Evolutionary conservation across 2,888 invertebrate genomes (phyloP).

Genomic region (Acanthococcus lagerstroemiae): DNA sequence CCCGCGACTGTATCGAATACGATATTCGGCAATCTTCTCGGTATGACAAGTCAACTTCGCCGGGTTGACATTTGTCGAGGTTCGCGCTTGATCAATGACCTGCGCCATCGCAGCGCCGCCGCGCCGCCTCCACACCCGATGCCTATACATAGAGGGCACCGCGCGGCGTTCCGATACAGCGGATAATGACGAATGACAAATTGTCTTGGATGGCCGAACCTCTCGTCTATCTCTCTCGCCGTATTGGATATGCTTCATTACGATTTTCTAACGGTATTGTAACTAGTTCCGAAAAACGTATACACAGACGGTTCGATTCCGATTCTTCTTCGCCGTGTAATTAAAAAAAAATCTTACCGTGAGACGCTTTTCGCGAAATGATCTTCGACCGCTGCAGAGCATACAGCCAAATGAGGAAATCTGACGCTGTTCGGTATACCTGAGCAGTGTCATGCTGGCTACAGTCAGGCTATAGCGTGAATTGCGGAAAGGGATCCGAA

Average conservation of each 20-base stretch:
- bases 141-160: no score
- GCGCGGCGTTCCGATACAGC: neutral
- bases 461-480: no score
- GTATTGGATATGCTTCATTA: constrained; percentile 23
- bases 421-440: no score
- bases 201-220: constrained; percentile 27
- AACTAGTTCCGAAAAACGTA: neutral
- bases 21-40: constrained; percentile 3
- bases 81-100: constrained; percentile 25
- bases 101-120: neutral
- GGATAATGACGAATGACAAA: constrained; percentile 28
- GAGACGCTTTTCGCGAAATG: no score
- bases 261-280: constrained; percentile 17
- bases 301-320: neutral
- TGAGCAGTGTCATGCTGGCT: no score
- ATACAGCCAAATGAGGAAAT: no score
- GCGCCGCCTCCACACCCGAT: no score
- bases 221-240: no score
- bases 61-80: constrained; percentile 21
- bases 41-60: constrained; percentile 19
- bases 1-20: constrained; percentile 6
- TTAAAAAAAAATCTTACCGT: no score
- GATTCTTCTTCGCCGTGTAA: neutral
- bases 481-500: no score
- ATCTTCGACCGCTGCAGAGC: no score